Conservation (phyloP, 2,888 invertebrate genomes). For the Apoda limacodes region DNA sequence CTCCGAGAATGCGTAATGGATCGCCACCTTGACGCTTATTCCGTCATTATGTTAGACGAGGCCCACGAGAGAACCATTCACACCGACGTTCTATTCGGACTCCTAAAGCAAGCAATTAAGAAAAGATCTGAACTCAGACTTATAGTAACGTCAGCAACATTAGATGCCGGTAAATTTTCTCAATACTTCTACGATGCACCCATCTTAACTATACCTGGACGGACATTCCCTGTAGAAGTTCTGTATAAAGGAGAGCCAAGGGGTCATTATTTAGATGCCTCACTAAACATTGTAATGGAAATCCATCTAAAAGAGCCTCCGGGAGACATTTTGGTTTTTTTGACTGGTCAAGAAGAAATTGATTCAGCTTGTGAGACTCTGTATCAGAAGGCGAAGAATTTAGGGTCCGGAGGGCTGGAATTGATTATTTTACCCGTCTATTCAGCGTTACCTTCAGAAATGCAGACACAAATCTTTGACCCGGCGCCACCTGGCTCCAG, state of each 20-base stretch:
- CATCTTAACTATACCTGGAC: constrained; percentile 97
- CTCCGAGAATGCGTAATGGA: constrained; percentile 97
- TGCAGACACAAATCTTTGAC: constrained; percentile 99
- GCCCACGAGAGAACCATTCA: constrained; percentile 99
- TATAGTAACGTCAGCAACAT: constrained; percentile 97
- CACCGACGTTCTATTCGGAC: constrained; percentile 97
- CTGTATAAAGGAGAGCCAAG: constrained; percentile 98
- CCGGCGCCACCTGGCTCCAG: constrained; percentile 96
- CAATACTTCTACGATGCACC: constrained; percentile 99
- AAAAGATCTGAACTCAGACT: constrained; percentile 95
- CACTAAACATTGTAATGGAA: constrained; percentile 98
- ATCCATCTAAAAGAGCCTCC: constrained; percentile 98
- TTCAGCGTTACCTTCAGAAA: constrained; percentile 97
- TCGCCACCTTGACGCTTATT: constrained; percentile 89
- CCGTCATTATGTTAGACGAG: constrained; percentile 99
- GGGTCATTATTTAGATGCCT: constrained; percentile 98
- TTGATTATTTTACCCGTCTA: constrained; percentile 96
- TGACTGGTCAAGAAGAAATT: constrained; percentile 97
- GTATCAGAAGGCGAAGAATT: constrained; percentile 97
- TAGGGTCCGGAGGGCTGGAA: constrained; percentile 98
- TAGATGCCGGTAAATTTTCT: constrained; percentile 99
- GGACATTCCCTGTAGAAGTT: constrained; percentile 97
- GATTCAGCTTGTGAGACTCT: constrained; percentile 98
- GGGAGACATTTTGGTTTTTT: constrained; percentile 91
- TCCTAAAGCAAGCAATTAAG: constrained; percentile 88